phyloP scores from a whole-genome alignment of 2,888 invertebrate genomes.

The Volucella inanis region DNA sequence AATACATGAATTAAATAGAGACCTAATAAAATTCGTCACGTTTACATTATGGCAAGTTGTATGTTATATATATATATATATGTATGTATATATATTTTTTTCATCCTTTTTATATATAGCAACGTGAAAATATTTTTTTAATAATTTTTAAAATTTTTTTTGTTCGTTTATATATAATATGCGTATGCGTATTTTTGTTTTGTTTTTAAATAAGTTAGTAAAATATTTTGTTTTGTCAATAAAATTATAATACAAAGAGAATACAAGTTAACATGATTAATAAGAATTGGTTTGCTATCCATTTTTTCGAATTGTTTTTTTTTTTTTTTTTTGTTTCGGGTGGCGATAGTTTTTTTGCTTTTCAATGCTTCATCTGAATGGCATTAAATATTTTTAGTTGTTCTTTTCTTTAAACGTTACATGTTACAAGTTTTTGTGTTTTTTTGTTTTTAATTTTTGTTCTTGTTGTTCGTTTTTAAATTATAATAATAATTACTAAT shows the following conservation, averaged over 20 bases:
- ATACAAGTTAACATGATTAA: constrained; percentile 62
- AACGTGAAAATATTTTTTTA: constrained; percentile 65
- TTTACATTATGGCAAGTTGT: constrained; percentile 69
- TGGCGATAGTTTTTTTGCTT: constrained; percentile 22
- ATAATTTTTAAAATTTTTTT: constrained; percentile 24
- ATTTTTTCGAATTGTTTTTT: constrained; percentile 39
- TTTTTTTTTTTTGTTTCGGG: constrained; percentile 21
- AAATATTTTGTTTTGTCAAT: constrained; percentile 61
- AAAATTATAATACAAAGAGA: constrained; percentile 74
- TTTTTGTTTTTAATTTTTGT: constrained; percentile 32
- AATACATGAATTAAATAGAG: constrained; percentile 38
- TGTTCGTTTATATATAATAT: constrained; percentile 44
- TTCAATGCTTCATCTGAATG: constrained; percentile 53
- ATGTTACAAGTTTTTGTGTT: constrained; percentile 33
- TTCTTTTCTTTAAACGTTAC: constrained; percentile 25
- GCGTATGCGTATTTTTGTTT: constrained; percentile 40
- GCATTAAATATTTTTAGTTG: constrained; percentile 33
- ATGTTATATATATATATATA: constrained; percentile 34
- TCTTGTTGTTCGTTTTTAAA: constrained; percentile 50
- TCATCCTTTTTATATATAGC: constrained; percentile 46
- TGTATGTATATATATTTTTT: too few species aligned
- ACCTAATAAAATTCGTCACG: constrained; percentile 47
- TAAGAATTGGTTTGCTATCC: constrained; percentile 35
- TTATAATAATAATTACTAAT: constrained; percentile 70
- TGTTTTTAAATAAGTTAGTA: constrained; percentile 69